Base-by-base conservation (phyloP, 37 sponge, comb jelly and placozoan genomes). In the Halisarca cf. caerulea region DNA sequence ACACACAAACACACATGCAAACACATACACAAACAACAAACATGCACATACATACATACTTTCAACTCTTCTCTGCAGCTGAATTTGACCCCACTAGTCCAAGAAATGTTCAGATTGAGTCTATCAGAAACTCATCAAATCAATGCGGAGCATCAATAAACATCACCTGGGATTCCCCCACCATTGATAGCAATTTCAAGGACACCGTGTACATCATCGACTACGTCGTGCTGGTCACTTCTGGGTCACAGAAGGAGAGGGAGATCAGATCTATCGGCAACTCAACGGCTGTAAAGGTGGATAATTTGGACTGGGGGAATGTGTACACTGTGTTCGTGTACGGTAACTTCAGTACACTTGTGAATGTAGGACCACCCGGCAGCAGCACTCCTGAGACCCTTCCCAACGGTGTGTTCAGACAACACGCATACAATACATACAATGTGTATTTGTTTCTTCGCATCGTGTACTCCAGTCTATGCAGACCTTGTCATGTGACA, bases 41-140 rank as follows among this genome's bases (percentile, higher is more conserved):
- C n/a, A n/a, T n/a, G n/a, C n/a, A n/a, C n/a, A n/a, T 27, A 33
- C 18, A 27, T 42, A 27, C 35, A 17, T 32, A 40, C 23, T 39
- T 11, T 33, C 62, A 40, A 3, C 80, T 39, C 44, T 54, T 80
- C 82, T 62, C 43, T 43, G 5, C 24, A 51, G 53, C 42, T 86
- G 39, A n/a, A 89, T 54, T n/a, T 61, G 20, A 14, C 82, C 44
- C 70, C 60, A 30, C 86, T 53, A 18, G 81, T 86, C 66, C 85
- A 47, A 23, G 62, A 32, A 9, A 92, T 71, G 9, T 86, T 37
- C 18, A 4, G 1, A 2, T 39, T 17, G 21, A 40, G 25, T n/a
- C 41, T 0, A 74, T 74, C 25, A 74, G 77, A 20, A 43, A 74
- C 24, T 23, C 41, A 3, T 74, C 77, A 4, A 43, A 25, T 39